Percentiles rank a stretch among this genome's conserved stretches.
phyloP scores from a whole-genome alignment of 2,113 vertebrate genomes.

The Benitochromis conjunctus region DNA sequence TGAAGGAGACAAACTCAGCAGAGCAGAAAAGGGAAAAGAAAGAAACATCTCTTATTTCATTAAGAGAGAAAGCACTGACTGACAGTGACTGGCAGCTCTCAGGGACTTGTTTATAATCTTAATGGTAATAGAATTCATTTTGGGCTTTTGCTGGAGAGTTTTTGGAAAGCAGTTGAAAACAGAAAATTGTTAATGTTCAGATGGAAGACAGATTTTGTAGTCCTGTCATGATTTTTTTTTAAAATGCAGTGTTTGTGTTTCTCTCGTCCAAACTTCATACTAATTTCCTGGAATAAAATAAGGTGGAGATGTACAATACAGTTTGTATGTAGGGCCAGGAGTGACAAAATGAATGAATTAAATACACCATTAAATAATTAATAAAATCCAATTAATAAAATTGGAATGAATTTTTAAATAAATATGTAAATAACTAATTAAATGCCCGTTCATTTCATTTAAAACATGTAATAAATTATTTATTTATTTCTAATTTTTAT shows the following conservation, averaged over 20 bases:
- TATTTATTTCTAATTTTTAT: no score
- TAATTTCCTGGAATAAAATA: background rate
- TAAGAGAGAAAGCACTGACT: conserved; percentile 21
- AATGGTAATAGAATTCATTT: conserved; percentile 11
- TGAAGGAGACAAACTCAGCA: conserved; percentile 28
- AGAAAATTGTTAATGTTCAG: background rate
- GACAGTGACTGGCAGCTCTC: conserved; percentile 8
- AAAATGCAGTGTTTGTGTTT: background rate
- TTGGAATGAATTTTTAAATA: no score
- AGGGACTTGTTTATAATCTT: background rate
- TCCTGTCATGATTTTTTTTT: background rate
- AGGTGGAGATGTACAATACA: background rate
- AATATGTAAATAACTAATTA: no score
- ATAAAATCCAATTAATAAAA: no score
- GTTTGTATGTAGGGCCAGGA: no score
- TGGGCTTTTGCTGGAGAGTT: background rate
- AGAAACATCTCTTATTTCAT: conserved; percentile 35
- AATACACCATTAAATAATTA: no score
- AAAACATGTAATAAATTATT: no score
- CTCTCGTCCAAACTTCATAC: background rate
- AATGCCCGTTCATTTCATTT: no score
- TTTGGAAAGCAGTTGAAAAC: background rate
- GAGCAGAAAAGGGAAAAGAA: background rate
- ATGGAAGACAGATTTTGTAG: background rate
- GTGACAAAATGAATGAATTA: no score